Evolutionary conservation across 1,140 invertebrate genomes (phyloP), one percentile per base, ranked within the genome.

Genomic region (Drosophila insularis): DNA sequence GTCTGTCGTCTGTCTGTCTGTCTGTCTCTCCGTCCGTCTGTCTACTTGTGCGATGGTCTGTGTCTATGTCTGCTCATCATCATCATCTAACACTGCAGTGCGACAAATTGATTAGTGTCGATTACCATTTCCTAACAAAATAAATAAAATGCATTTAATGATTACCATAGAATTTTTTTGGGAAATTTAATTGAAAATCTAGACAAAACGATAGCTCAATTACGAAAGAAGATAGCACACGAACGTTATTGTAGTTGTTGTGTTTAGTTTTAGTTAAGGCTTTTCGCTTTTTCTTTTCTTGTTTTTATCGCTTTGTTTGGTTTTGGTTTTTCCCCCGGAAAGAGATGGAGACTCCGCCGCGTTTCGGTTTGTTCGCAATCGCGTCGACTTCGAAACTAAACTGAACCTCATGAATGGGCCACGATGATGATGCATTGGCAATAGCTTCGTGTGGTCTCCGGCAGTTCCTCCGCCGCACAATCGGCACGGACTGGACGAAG

Each of bases 311-410:
- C 17, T 11, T 39, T 37, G 17, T 23, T 35, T 35, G 35, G 39
- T 75, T 80, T 67, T 75, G 35, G 66, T 68, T 63, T 62, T 67
- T 69, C 17, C 58, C 37, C 21, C 37, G 35, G 62, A 71, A 46
- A 63, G n/a, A n/a, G n/a, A 43, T 40, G 63, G 11, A 37, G 14
- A 63, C 62, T 74, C 65, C 78, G 66, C 39, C 63, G 78, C 67
- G 68, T 39, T 58, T 61, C 73, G 67, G 19, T 77, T 65, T 82
- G 74, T 71, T 86, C 64, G 71, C 72, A 69, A 76, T 61, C 82
- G 75, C 82, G 82, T 73, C 82, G 69, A 87, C 69, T 87, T 86
- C 56, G 62, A 85, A 86, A 86, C 65, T 74, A 71, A 74, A 73
- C 43, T 58, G 72, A 76, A 76, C 54, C 64, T 23, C 68, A 76